These are phyloP conservation scores for Hypomecis punctinalis DNA, from an alignment of 2,888 invertebrate species.

Conservation along the genomic window DNA sequence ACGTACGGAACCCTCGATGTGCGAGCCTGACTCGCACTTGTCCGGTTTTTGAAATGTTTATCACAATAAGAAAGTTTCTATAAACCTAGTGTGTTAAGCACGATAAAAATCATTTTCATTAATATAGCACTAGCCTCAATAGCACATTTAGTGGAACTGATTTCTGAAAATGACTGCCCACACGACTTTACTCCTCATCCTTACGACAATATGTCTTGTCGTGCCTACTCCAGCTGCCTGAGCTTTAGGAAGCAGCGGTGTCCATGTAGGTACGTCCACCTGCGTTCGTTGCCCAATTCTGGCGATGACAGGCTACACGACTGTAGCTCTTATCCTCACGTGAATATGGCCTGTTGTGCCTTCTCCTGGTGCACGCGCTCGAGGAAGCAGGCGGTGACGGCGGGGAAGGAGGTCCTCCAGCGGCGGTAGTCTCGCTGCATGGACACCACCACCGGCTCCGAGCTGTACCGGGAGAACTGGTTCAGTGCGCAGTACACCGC, in stretches of 20 bases:
- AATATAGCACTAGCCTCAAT: no score
- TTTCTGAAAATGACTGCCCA: no score
- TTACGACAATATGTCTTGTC: slow-evolving; percentile 57
- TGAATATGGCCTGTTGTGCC: slow-evolving; percentile 61
- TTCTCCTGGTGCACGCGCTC: slow-evolving; percentile 66
- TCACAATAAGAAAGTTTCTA: no score
- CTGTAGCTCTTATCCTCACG: slow-evolving; percentile 31
- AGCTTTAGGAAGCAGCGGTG: slow-evolving; percentile 75
- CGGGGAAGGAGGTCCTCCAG: slow-evolving; percentile 78
- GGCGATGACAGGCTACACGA: no score
- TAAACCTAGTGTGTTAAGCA: no score
- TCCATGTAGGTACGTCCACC: slow-evolving; percentile 42
- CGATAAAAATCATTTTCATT: no score
- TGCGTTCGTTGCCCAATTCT: no score
- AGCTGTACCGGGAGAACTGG: slow-evolving; percentile 71
- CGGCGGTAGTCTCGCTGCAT: slow-evolving; percentile 73
- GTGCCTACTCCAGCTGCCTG: slow-evolving; percentile 63
- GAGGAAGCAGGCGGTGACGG: slow-evolving; percentile 75
- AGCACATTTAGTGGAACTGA: no score
- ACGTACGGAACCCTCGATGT: no score
- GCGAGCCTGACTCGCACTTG: no score
- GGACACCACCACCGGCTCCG: slow-evolving; percentile 78
- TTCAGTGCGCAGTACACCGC: slow-evolving; percentile 72
- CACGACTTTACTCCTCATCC: neutral
- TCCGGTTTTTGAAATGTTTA: no score